phyloP scores from a whole-genome alignment of 2,113 vertebrate species.

The Aphyosemion australe region DNA sequence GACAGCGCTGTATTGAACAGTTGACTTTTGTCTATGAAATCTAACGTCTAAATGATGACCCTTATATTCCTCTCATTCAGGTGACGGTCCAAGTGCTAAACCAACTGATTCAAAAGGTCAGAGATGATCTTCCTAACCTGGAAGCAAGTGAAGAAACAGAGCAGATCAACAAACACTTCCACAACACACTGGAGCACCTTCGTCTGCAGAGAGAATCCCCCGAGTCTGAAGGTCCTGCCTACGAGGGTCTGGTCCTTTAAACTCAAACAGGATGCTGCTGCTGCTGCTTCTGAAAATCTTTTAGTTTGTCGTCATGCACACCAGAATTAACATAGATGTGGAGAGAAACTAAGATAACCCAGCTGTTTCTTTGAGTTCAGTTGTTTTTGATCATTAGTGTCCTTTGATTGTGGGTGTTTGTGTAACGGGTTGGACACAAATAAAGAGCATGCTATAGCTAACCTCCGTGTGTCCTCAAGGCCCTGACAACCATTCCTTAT shows the following conservation, averaged over 20 bases:
- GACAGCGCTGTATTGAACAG: too few relatives aligned
- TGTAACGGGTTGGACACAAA: slow-evolving; percentile 21
- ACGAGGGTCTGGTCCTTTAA: slow-evolving; percentile 91
- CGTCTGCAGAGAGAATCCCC: slow-evolving; percentile 93
- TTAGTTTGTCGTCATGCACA: slow-evolving; percentile 48
- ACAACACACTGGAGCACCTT: slow-evolving; percentile 97
- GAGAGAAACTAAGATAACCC: slow-evolving; percentile 28
- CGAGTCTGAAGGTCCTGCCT: slow-evolving; percentile 92
- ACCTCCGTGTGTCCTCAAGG: neutral
- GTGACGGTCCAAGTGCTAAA: slow-evolving; percentile 98
- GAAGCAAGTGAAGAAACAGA: slow-evolving; percentile 98
- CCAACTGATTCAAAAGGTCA: slow-evolving; percentile 98
- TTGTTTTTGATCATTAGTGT: slow-evolving; percentile 1
- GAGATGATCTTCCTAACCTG: slow-evolving; percentile 96
- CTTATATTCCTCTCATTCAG: slow-evolving; percentile 58
- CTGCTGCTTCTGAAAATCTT: slow-evolving; percentile 21
- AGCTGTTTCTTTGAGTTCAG: slow-evolving; percentile 1
- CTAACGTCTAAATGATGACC: too few relatives aligned
- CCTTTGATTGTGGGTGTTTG: neutral
- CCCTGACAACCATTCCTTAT: too few relatives aligned
- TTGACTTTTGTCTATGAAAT: too few relatives aligned
- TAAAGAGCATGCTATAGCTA: slow-evolving; percentile 21
- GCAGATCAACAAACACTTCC: slow-evolving; percentile 99
- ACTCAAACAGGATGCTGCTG: slow-evolving; percentile 37
- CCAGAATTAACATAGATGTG: slow-evolving; percentile 5